Evolutionary conservation across 1,140 invertebrate genomes (phyloP), one percentile per base, ranked within the genome.

Genomic region (Cheumatopsyche charites): DNA sequence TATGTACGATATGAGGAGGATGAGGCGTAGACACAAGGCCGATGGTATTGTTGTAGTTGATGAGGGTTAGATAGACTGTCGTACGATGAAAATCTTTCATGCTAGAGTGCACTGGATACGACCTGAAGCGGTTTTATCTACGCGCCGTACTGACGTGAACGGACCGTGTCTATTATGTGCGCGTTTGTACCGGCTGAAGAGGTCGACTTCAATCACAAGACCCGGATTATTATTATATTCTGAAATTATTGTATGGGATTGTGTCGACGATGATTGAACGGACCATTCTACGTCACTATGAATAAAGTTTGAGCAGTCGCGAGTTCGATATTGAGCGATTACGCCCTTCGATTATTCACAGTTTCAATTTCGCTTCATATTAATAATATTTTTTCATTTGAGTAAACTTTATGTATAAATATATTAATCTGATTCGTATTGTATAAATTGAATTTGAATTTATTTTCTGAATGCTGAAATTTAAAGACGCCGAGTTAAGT

Each of bases 31-130:
- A 66, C 63, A 66, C 43, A 66, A 66, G 55, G 23, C 41, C 43
- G 25, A 36, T 36, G 4, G n/a, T 41, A 66, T 66, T 66, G 63
- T 66, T 66, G 23, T 66, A 47, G 42, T 66, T 66, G 63, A 66
- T 66, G 63, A 66, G 63, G 63, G 63, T 66, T 47, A 47, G 63
- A 66, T 66, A 66, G 63, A 66, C 41, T 66, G 63, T 66, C 63
- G 63, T 66, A 66, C 15, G 63, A 11, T 43, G 63, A 66, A 66
- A 61, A 66, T 66, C 63, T 66, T 66, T 66, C 63, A 66, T 29
- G 63, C n/a, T 47, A 66, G 63, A 66, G 41, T 66, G 63, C 63
- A 66, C 63, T 66, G 43, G 63, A 66, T 66, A 52, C 19, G 63
- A 47, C 21, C 42, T 45, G 43, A 66, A 66, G 43, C 63, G 11